Evolutionary conservation across 2,797 vertebrate genomes (phyloP).

Genomic region (Chanos chanos): DNA sequence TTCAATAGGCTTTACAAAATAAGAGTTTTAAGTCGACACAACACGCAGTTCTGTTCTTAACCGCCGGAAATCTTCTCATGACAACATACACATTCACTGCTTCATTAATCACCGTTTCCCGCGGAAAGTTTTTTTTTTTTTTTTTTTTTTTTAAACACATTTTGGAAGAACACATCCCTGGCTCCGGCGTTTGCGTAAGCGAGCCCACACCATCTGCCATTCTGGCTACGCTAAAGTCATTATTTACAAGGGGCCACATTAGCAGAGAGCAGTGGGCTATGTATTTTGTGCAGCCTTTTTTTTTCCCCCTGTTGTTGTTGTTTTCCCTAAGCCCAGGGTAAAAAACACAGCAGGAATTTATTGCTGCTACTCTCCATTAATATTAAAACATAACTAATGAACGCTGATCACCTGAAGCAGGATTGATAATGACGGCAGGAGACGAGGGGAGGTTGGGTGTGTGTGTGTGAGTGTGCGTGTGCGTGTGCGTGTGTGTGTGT

Average conservation of each 20-base stretch:
- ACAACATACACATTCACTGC: no score
- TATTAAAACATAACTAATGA: conserved; percentile 76
- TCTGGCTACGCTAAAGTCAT: conserved; percentile 57
- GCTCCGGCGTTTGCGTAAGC: neutral
- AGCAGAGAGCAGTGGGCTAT: conserved; percentile 54
- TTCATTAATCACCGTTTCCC: no score
- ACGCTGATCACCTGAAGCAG: conserved; percentile 69
- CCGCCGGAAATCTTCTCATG: no score
- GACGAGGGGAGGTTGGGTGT: no score
- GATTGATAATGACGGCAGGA: conserved; percentile 63
- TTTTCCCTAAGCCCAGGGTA: conserved; percentile 39
- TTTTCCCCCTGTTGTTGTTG: conserved; percentile 25
- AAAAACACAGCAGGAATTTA: conserved; percentile 64
- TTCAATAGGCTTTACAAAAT: no score
- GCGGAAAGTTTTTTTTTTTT: no score
- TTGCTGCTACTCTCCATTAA: conserved; percentile 69
- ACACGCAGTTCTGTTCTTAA: no score
- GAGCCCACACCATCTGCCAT: conserved; percentile 40
- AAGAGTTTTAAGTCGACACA: no score
- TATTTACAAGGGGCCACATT: conserved; percentile 63
- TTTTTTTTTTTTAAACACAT: no score
- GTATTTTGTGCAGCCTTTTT: conserved; percentile 37
- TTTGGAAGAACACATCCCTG: no score
- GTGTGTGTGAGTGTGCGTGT: conserved; percentile 3
- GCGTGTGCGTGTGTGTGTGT: neutral